A percentile compares a stretch with the other conserved stretches of the same genome.
These are phyloP conservation scores for Amblyjoppa proteus DNA, from an alignment of 2,888 invertebrate genomes.

Conservation along the genomic window DNA sequence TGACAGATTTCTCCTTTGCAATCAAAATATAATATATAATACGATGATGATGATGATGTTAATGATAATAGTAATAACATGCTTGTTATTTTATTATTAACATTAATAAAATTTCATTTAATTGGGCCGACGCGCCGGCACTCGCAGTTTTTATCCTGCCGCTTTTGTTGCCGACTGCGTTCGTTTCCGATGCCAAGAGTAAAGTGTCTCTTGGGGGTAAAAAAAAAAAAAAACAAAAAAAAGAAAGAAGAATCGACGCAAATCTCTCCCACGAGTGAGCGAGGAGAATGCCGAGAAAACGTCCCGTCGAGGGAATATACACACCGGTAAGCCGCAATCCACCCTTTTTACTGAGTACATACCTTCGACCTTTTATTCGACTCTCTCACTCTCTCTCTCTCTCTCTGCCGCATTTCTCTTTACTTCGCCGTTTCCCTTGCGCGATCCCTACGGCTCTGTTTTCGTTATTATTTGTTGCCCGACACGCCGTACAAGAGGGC, in stretches of 20 bases:
- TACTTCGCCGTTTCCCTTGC: background rate
- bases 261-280: background rate
- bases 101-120: too few relatives aligned
- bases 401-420: background rate
- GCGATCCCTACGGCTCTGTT: constrained; percentile 20
- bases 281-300: background rate
- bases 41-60: too few relatives aligned
- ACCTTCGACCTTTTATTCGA: background rate
- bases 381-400: background rate
- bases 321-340: background rate
- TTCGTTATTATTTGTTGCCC: constrained; percentile 40
- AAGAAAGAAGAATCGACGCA: background rate
- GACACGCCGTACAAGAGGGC: constrained; percentile 1
- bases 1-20: too few relatives aligned
- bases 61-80: too few relatives aligned
- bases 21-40: too few relatives aligned
- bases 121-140: too few relatives aligned
- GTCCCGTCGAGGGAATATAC: background rate
- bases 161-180: too few relatives aligned
- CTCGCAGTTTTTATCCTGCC: too few relatives aligned
- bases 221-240: too few relatives aligned
- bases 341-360: background rate
- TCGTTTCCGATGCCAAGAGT: too few relatives aligned
- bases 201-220: too few relatives aligned
- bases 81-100: too few relatives aligned